Evolutionary conservation across 2,888 invertebrate species (phyloP).

Genomic region (Netelia virgata): DNA sequence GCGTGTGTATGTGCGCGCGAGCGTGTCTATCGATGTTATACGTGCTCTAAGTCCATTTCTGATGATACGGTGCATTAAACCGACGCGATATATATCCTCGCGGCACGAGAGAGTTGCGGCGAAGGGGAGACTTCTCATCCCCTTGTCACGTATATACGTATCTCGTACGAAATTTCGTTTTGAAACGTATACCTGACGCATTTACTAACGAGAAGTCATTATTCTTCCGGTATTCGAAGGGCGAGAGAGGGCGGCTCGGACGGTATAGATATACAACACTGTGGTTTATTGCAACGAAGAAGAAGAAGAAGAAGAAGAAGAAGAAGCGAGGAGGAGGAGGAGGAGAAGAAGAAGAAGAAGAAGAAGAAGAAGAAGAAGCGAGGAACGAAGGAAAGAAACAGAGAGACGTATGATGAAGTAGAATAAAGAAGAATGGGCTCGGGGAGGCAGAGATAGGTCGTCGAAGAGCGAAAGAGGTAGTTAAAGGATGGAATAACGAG

Average conservation of each 20-base stretch:
- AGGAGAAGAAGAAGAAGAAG: constrained; percentile 24
- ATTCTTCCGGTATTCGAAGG: constrained; percentile 65
- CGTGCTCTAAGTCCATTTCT: constrained; percentile 17
- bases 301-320: constrained; percentile 23
- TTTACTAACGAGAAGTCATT: constrained; percentile 66
- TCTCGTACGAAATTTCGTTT: constrained; percentile 34
- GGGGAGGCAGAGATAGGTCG: constrained; percentile 45
- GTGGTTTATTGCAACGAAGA: constrained; percentile 31
- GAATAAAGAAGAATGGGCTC: constrained; percentile 62
- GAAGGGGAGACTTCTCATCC: background rate
- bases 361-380: constrained; percentile 21
- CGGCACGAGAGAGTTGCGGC: background rate
- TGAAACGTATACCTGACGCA: constrained; percentile 46
- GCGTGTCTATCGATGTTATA: background rate
- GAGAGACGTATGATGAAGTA: constrained; percentile 49
- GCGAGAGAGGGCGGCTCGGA: background rate
- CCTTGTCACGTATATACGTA: background rate
- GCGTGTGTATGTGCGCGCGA: background rate
- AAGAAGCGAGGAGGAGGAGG: constrained; percentile 13
- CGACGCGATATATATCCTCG: constrained; percentile 48
- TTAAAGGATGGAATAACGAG: constrained; percentile 46
- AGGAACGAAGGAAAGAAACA: constrained; percentile 14
- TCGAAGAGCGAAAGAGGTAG: constrained; percentile 53
- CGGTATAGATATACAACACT: background rate
- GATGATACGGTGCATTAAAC: constrained; percentile 46